Base-by-base conservation (phyloP, 1,140 invertebrate species). In the Leptonema lineaticorne region DNA sequence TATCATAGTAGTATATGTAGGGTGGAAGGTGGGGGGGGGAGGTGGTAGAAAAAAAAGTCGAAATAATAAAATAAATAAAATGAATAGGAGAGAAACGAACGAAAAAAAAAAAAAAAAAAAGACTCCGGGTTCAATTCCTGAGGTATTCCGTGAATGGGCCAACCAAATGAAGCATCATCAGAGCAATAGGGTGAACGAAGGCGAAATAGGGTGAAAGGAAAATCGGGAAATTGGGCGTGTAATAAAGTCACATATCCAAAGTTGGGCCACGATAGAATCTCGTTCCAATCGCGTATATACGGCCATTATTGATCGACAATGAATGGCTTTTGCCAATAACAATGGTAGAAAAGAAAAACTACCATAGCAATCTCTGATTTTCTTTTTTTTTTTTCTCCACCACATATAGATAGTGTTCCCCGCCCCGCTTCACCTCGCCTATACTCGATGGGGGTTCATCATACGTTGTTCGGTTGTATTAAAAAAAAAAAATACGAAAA, bases 171-270 rank as follows among this genome's bases (percentile, higher is more conserved):
- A 46, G 59, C 59, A 63, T 63, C 29, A 14, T 41, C 24, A 26
- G 29, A 27, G 14, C 59, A 63, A 46, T 33, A 28, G 29, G 59
- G 33, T 20, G 59, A 45, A 63, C n/a, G 22, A 27, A 5, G 7
- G 29, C 16, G 24, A 26, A 63, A 63, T 63, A 45, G 59, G 29
- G 22, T 22, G 59, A 63, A 63, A 63, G 41, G 33, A 24, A 27
- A 46, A 63, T 63, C 41, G 59, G 14, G 18, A 63, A 63, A 63
- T 63, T 63, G 59, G 41, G 33, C 59, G 41, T 45, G 59, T 45
- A 45, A 63, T 63, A 37, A 59, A 59, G 57, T 59, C 57, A 59
- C 57, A 59, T 59, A 59, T 59, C 57, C 57, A 59, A 59, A 59
- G 57, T 59, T 59, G 4, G 57, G 18, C n/a, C 28, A 18, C 16